Evolutionary conservation across 2,888 invertebrate species (phyloP).

Genomic region (Eubasilissa splendida): DNA sequence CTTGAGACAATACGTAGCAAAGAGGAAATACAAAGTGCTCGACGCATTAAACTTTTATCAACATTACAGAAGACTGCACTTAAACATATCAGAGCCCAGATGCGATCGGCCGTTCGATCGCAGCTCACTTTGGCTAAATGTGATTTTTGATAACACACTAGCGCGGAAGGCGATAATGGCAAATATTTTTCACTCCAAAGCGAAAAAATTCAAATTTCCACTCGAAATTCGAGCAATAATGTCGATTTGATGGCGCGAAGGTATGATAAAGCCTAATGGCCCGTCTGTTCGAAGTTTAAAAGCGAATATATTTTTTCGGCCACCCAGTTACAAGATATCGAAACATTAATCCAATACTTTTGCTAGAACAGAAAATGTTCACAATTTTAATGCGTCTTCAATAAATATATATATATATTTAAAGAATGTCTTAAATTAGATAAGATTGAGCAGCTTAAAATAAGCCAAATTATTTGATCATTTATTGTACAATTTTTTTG

Average conservation of each 20-base stretch:
- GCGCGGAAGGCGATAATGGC: neutral
- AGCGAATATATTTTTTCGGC: neutral
- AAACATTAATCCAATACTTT: too few species aligned
- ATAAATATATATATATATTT: too few species aligned
- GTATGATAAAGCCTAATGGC: conserved; percentile 17
- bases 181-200: neutral
- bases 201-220: conserved; percentile 6
- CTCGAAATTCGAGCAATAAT: conserved; percentile 13
- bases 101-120: conserved; percentile 24
- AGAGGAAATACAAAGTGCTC: conserved; percentile 15
- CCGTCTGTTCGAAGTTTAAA: neutral
- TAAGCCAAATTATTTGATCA: too few species aligned
- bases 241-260: conserved; percentile 5
- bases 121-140: conserved; percentile 9
- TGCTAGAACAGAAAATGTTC: too few species aligned
- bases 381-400: too few species aligned
- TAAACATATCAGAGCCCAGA: conserved; percentile 17
- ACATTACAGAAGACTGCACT: conserved; percentile 13
- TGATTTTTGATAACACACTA: conserved; percentile 7
- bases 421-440: too few species aligned
- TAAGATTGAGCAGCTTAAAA: too few species aligned
- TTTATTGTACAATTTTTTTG: too few species aligned
- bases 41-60: neutral
- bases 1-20: neutral
- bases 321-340: neutral